Conservation (phyloP, 2,888 invertebrate species). For the Tachina grossa region DNA sequence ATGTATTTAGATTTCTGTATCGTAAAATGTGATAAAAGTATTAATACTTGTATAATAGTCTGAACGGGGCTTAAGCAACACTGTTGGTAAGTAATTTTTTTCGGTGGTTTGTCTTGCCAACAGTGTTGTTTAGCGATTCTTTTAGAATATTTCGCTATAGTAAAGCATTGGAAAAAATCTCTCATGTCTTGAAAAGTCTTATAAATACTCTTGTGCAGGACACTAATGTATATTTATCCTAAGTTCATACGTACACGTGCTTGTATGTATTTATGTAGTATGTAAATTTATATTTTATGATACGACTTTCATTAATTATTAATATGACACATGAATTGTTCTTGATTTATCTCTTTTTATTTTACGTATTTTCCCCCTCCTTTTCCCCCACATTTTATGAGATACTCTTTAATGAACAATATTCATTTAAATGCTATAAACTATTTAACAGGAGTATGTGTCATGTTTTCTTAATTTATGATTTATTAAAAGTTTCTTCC, state of each 20-base stretch:
- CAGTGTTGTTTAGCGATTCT: too few species aligned
- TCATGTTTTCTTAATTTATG: constrained; percentile 54
- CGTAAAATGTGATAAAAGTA: too few species aligned
- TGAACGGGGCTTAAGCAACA: too few species aligned
- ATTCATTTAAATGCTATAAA: constrained; percentile 40
- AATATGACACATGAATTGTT: constrained; percentile 44
- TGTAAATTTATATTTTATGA: constrained; percentile 9
- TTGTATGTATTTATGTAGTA: background rate
- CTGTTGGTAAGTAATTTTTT: too few species aligned
- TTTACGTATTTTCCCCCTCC: background rate
- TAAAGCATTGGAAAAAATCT: too few species aligned
- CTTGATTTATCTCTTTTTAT: background rate
- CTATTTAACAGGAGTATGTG: constrained; percentile 50
- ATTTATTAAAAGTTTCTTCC: constrained; percentile 48
- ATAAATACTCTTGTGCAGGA: too few species aligned
- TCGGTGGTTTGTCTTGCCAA: too few species aligned
- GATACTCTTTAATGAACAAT: constrained; percentile 24
- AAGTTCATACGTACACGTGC: constrained; percentile 1
- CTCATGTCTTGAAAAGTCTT: too few species aligned
- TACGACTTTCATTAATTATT: constrained; percentile 39
- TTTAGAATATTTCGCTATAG: too few species aligned
- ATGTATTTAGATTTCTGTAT: too few species aligned
- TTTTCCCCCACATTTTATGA: background rate
- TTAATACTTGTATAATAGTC: too few species aligned
- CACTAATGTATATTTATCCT: background rate